Base-by-base conservation (phyloP, 2,797 vertebrate species). In the Valencia hispanica region DNA sequence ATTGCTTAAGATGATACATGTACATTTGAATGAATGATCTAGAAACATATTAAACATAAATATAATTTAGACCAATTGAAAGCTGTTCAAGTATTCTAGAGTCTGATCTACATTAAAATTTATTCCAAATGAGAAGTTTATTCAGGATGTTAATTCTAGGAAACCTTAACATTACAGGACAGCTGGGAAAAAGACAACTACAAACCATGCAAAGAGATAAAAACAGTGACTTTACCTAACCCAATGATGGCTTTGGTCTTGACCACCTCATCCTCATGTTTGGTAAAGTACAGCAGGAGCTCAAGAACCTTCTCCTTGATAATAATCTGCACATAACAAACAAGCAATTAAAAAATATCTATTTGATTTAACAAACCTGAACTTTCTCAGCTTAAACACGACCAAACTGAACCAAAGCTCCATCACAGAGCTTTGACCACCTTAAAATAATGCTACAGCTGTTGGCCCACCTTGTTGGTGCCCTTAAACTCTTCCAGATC, bases 241-340 rank as follows among this genome's bases (percentile, higher is more conserved):
- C 98, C 98, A 83, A 99, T 99, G 91, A 99, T 98, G 88, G 98
- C 98, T 96, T 99, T 99, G 84, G 96, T 97, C 91, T 97, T 96
- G 83, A 99, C 98, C 93, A 98, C 97, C 89, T 99, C 98, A 68
- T 99, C 98, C 82, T 97, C 97, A 83, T 99, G 97, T 88, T 96
- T 98, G 85, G 97, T 99, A 91, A 99, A 99, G 94, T 99, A 98
- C 87, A 99, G 93, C 88, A 99, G 94, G 76, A 97, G 94, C 93
- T 99, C 98, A 80, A 99, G 96, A 89, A 99, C 97, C 93, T 98
- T 99, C 84, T 99, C 98, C 89, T 98, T 99, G 91, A 99, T 99
- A 82, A 97, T 95, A 92, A 98, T 96, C 98, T 99, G 70, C 5
- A 74, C 18, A 84, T 1, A 85, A 75, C 0, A 79, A 17, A 79